Evolutionary conservation across 2,797 vertebrate species (phyloP).

Genomic region (Acridotheres tristis): DNA sequence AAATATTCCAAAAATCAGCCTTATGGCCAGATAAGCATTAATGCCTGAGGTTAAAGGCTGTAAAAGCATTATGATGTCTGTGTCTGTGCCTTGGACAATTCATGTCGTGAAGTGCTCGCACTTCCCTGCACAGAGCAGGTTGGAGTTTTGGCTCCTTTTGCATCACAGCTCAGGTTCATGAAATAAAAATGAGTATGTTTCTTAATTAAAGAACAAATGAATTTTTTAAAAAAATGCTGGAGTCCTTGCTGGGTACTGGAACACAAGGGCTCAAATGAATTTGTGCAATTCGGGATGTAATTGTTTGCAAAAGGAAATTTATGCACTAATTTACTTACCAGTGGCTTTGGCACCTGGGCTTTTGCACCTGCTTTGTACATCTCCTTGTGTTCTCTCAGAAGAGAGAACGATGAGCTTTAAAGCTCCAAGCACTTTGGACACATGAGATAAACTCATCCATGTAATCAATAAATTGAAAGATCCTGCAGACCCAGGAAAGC

Average conservation of each 20-base stretch:
- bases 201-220: slow-evolving; percentile 71
- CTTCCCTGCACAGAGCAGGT: not conserved
- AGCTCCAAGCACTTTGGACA: not conserved
- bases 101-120: not conserved
- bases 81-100: not conserved
- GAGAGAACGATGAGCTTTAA: not conserved
- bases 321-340: not conserved
- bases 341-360: not conserved
- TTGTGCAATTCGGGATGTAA: not conserved
- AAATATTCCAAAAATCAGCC: not conserved
- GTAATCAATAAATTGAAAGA: not conserved
- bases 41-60: not conserved
- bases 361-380: not conserved
- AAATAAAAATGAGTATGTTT: slow-evolving; percentile 61
- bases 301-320: not conserved
- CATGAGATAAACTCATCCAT: not conserved
- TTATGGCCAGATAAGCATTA: not conserved
- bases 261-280: not conserved
- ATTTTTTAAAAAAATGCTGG: slow-evolving; percentile 18
- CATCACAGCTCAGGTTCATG: slow-evolving; percentile 16
- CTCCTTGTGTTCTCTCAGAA: not conserved
- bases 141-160: slow-evolving; percentile 37
- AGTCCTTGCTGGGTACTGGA: not conserved
- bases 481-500: not conserved
- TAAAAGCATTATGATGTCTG: not conserved